phyloP scores from a whole-genome alignment of 2,113 vertebrate species.

The Carettochelys insculpta region DNA sequence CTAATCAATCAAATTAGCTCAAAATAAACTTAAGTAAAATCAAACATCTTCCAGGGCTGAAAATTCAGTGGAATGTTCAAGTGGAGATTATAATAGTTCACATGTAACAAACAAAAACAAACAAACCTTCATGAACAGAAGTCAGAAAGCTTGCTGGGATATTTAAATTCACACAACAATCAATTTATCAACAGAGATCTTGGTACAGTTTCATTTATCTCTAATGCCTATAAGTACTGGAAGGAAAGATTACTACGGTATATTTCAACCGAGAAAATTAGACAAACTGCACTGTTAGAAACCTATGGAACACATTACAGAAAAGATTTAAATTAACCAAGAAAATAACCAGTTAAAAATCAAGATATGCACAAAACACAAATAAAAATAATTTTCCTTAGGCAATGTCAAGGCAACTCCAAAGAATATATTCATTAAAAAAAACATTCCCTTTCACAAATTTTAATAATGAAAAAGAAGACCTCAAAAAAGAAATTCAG shows the following conservation, averaged over 20 bases:
- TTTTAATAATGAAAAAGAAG: not conserved
- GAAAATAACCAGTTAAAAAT: not conserved
- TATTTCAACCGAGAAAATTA: accelerated
- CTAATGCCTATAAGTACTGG: not conserved
- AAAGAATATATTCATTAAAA: not conserved
- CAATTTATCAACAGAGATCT: not conserved
- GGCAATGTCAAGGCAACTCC: not conserved
- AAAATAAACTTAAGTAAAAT: not conserved
- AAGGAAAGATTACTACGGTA: not conserved
- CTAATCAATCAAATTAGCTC: not conserved
- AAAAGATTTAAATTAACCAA: not conserved
- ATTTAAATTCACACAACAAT: accelerated
- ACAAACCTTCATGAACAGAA: not conserved
- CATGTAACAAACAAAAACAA: not conserved
- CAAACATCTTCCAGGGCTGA: not conserved
- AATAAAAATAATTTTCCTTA: not conserved
- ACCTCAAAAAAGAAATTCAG: constrained; percentile 36
- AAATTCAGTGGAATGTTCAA: accelerated
- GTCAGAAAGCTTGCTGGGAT: accelerated
- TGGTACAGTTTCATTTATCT: not conserved
- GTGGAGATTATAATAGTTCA: not conserved
- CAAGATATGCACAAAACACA: not conserved
- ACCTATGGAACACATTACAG: accelerated
- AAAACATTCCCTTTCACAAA: not conserved
- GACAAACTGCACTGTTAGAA: not conserved